Conservation (phyloP, 64 coral and sea anemone genomes). For the Hydrozoanthus tunicans region DNA sequence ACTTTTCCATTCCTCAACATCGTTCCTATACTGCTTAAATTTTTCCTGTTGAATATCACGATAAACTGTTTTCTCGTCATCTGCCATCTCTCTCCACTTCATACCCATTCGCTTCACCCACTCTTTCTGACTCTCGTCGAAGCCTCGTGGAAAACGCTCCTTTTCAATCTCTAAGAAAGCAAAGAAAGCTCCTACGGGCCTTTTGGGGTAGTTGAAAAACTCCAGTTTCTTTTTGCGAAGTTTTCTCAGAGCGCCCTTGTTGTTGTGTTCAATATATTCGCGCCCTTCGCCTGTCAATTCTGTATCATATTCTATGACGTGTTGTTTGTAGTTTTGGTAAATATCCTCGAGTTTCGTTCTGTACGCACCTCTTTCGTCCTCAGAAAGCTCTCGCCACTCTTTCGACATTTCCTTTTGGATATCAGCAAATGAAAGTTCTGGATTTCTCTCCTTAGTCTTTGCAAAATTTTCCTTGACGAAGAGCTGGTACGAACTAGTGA, state of each 20-base stretch:
- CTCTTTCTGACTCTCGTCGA: constrained; percentile 57
- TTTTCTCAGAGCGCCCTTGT: constrained; percentile 58
- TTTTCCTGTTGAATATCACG: constrained; percentile 22
- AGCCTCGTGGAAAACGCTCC: constrained; percentile 53
- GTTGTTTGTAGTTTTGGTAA: constrained; percentile 43
- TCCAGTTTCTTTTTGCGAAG: constrained; percentile 59
- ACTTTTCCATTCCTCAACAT: constrained; percentile 64
- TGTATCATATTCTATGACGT: constrained; percentile 59
- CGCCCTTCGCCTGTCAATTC: constrained; percentile 60
- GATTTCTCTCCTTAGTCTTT: not conserved
- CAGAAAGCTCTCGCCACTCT: constrained; percentile 56
- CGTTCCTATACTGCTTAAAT: constrained; percentile 47
- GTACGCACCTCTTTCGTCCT: constrained; percentile 46
- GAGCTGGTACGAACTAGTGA: constrained; percentile 16
- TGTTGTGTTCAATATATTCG: constrained; percentile 47
- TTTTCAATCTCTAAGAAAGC: constrained; percentile 56
- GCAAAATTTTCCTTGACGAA: constrained; percentile 78
- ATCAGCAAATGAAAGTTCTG: constrained; percentile 36
- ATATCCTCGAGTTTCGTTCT: constrained; percentile 20
- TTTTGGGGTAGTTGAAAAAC: constrained; percentile 76
- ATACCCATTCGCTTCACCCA: constrained; percentile 62
- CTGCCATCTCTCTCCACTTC: constrained; percentile 45
- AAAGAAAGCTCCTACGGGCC: constrained; percentile 60
- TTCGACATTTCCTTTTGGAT: constrained; percentile 27
- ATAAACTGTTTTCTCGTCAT: constrained; percentile 51